Evolutionary conservation across 2,888 invertebrate species (phyloP), one percentile per base, ranked within the genome.

Genomic region (Cephus sareptanus): DNA sequence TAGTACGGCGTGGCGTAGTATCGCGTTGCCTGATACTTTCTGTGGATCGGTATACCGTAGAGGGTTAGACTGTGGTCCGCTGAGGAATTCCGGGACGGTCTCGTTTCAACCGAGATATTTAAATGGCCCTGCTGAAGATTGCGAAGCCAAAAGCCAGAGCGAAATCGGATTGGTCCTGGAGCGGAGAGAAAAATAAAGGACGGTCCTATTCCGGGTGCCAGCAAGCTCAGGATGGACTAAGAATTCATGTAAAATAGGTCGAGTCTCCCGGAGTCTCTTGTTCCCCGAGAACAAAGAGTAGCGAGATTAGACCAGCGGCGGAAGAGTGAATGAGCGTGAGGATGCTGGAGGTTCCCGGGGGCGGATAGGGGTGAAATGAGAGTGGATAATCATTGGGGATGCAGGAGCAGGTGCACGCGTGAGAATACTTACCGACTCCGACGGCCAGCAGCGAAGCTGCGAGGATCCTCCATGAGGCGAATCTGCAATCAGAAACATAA

Each of bases 381-480:
- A 56, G 9, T 56, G 23, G 56, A 23, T 15, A 6, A 56, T 9
- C 56, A 56, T 56, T 23, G 23, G 23, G 23, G 23, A 40, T 40
- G 23, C 23, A 23, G 23, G 9, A 9, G 56, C 56, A 23, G 56
- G 23, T 56, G 23, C 56, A 56, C 9, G 2, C 3, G 34, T 71
- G 12, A 30, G 4, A 34, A 88, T 30, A 30, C 89, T 89, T 83
- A 89, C 89, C 89, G 33, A 83, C 85, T 80, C 84, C 84, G 77
- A 86, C 85, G 80, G 83, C 83, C 81, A 86, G 74, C 79, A 89
- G 85, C 85, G 86, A 88, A 82, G 87, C 83, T 75, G 82, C 85
- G 79, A 88, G 80, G 75, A 89, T 31, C 13, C 13, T 71, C 71
- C 71, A 71, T 71, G 71, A 12, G 33, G 31, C 71, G 71, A 71